These are phyloP conservation scores for Chalcis sispes DNA, from an alignment of 2,888 invertebrate genomes.

Conservation along the genomic window DNA sequence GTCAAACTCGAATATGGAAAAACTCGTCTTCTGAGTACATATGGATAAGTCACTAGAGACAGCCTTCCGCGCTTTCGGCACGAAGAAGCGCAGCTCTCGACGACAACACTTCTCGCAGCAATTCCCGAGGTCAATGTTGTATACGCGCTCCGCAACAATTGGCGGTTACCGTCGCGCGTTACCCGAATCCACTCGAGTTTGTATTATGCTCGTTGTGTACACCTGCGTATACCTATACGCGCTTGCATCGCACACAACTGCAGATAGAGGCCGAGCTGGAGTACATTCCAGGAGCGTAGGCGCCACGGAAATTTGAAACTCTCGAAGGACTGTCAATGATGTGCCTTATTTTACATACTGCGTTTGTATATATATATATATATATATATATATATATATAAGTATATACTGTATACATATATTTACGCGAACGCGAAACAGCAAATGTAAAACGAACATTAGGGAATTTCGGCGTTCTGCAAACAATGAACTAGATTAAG, in stretches of 20 bases:
- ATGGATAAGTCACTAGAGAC: neutral
- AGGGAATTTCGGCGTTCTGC: constrained; percentile 18
- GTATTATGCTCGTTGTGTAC: constrained; percentile 53
- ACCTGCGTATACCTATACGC: constrained; percentile 14
- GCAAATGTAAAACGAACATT: constrained; percentile 48
- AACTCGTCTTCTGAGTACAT: neutral
- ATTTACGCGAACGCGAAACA: neutral
- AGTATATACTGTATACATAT: neutral
- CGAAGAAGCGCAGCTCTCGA: neutral
- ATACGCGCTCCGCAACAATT: constrained; percentile 37
- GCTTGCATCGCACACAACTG: neutral
- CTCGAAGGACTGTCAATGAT: constrained; percentile 55
- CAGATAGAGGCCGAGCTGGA: constrained; percentile 13
- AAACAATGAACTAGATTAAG: constrained; percentile 41
- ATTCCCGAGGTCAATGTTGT: constrained; percentile 38
- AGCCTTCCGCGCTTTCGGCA: too few relatives aligned
- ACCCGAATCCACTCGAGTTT: constrained; percentile 57
- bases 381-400: too few relatives aligned
- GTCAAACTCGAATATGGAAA: neutral
- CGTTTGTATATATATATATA: too few relatives aligned
- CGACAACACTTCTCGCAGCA: constrained; percentile 34
- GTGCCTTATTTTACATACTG: constrained; percentile 55
- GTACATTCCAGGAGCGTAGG: constrained; percentile 15
- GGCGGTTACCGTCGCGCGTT: constrained; percentile 29
- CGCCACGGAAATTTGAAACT: constrained; percentile 50